Evolutionary conservation across 2,113 vertebrate genomes (phyloP).

Genomic region (Bagarius yarrelli): DNA sequence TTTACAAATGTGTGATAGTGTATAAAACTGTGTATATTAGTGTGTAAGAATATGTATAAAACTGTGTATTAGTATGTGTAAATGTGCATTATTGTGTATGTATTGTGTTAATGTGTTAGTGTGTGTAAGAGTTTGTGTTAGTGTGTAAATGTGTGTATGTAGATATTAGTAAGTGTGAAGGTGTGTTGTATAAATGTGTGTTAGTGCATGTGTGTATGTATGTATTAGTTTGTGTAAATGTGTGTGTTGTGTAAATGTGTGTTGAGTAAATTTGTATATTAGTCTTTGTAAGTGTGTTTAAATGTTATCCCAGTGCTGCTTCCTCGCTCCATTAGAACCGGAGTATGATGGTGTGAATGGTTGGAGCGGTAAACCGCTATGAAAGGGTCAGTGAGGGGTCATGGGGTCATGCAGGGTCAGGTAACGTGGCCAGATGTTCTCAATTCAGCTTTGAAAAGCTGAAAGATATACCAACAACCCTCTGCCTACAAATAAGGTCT

Average conservation of each 20-base stretch:
- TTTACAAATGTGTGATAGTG: no score
- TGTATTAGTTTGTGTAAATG: no score
- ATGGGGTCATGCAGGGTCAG: constrained; percentile 60
- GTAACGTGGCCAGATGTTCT: constrained; percentile 70
- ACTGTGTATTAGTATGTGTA: no score
- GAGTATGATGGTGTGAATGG: constrained; percentile 34
- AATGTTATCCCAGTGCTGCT: constrained; percentile 21
- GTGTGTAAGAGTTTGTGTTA: no score
- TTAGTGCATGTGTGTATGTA: no score
- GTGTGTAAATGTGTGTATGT: not conserved
- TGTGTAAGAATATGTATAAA: not conserved
- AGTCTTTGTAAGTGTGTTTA: not conserved
- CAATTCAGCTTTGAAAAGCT: constrained; percentile 65
- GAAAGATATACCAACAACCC: constrained; percentile 60
- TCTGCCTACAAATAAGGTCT: constrained; percentile 57
- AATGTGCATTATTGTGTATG: not conserved
- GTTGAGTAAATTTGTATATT: not conserved
- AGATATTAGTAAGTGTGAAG: no score
- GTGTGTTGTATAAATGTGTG: not conserved
- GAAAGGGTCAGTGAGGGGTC: constrained; percentile 48
- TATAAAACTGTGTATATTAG: not conserved
- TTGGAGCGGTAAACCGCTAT: constrained; percentile 42
- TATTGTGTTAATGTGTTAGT: no score
- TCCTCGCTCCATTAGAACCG: constrained; percentile 40
- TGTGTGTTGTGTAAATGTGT: not conserved